Evolutionary conservation across 2,113 vertebrate species (phyloP).

Genomic region (Dissostichus mawsoni): DNA sequence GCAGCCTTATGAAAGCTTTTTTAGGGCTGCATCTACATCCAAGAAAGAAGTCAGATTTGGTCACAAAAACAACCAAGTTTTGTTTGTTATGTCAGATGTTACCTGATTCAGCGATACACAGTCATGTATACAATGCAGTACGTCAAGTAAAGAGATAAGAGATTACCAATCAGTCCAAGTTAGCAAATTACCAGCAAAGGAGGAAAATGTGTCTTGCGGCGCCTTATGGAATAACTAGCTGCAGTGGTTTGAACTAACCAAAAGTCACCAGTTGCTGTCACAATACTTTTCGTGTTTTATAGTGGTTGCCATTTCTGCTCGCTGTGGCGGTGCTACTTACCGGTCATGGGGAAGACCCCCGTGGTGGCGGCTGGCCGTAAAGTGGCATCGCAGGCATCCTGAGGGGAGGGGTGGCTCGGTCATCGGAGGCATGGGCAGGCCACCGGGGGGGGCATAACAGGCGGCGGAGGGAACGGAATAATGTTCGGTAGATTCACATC

Average conservation of each 20-base stretch:
- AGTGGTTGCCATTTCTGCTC: not conserved
- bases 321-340: constrained; percentile 78
- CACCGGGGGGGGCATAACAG: constrained; percentile 86
- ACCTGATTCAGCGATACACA: not conserved
- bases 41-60: not conserved
- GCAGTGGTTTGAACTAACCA: not conserved
- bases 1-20: not conserved
- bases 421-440: constrained; percentile 82
- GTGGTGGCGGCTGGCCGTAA: constrained; percentile 89
- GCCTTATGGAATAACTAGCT: not conserved
- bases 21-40: not conserved
- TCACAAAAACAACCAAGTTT: too few relatives aligned
- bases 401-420: constrained; percentile 79
- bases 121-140: not conserved
- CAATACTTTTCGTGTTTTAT: not conserved
- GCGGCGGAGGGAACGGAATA: constrained; percentile 96
- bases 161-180: not conserved
- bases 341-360: constrained; percentile 90
- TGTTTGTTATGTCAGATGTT: not conserved
- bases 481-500: constrained; percentile 95
- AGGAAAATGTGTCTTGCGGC: not conserved
- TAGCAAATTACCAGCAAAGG: too few relatives aligned
- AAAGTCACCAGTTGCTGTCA: not conserved
- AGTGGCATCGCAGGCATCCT: constrained; percentile 88
- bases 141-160: not conserved